phyloP scores from a whole-genome alignment of 1,140 invertebrate genomes.

The Pseudoatta argentina region DNA sequence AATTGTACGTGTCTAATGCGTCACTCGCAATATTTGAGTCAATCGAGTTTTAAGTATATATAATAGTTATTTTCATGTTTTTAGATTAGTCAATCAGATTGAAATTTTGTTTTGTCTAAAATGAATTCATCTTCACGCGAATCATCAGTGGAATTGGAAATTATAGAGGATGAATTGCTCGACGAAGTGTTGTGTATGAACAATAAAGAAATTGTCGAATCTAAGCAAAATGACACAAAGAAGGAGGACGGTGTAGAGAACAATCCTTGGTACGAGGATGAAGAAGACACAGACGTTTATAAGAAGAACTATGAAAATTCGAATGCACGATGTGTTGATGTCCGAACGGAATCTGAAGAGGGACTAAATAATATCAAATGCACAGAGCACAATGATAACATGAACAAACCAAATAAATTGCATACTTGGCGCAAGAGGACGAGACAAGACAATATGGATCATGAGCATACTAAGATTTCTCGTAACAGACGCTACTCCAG shows the following conservation, averaged over 20 bases:
- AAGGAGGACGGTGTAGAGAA: not conserved
- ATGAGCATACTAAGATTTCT: conserved; percentile 61
- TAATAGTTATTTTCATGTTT: not conserved
- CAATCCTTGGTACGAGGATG: conserved; percentile 3
- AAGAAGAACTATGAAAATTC: conserved; percentile 20
- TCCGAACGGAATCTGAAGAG: not conserved
- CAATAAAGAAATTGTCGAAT: conserved; percentile 33
- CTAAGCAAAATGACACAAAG: conserved; percentile 35
- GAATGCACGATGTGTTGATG: conserved; percentile 30
- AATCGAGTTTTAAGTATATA: not conserved
- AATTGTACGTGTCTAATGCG: not conserved
- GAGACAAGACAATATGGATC: conserved; percentile 67
- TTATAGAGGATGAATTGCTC: conserved; percentile 75
- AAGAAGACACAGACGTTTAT: conserved; percentile 19
- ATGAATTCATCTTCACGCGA: conserved; percentile 44
- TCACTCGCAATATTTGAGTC: not conserved
- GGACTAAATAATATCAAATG: conserved; percentile 1
- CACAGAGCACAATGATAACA: conserved; percentile 58
- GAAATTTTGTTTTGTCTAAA: not conserved
- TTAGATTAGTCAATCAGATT: not conserved
- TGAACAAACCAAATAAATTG: conserved; percentile 51
- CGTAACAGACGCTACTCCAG: conserved; percentile 79
- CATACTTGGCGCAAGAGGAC: conserved; percentile 68
- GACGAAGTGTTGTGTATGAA: conserved; percentile 75
- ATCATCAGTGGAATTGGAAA: conserved; percentile 33